Conservation (phyloP, 2,797 vertebrate species). For the Anomalospiza imberbis region DNA sequence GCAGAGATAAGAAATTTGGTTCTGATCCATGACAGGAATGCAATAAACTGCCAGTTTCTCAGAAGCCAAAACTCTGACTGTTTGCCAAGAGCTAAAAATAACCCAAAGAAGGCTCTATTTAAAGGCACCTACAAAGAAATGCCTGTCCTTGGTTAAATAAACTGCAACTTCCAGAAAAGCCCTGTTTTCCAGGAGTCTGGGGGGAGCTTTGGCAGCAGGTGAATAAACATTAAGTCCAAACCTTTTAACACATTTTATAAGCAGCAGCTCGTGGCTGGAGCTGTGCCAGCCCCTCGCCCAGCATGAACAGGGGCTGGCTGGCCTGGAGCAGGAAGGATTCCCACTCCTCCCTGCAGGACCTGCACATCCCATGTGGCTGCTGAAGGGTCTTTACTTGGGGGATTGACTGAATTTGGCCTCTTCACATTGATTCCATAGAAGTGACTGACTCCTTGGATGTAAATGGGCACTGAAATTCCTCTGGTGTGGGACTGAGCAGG, state of each 20-base stretch:
- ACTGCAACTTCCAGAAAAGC: conserved; percentile 7
- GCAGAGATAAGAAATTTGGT: conserved; percentile 35
- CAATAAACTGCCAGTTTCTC: neutral
- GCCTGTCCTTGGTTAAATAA: conserved; percentile 16
- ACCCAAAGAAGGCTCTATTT: conserved; percentile 37
- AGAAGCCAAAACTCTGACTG: conserved; percentile 34
- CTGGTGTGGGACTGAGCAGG: fast-evolving
- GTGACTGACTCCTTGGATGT: fast-evolving
- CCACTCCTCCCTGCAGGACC: fast-evolving
- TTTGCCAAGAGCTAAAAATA: conserved; percentile 72
- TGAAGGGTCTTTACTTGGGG: fast-evolving
- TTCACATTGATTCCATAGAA: neutral
- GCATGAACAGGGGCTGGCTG: neutral
- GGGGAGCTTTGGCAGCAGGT: neutral
- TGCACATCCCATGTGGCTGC: fast-evolving
- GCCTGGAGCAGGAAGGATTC: neutral
- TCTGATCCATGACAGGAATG: neutral
- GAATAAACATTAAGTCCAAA: neutral
- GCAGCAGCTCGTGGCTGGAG: neutral
- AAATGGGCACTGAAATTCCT: neutral
- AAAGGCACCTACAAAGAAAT: conserved; percentile 39
- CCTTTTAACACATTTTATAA: neutral
- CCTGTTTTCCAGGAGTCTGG: neutral
- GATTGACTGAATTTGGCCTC: neutral
- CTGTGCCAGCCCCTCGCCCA: neutral